Percentiles rank a stretch among this genome's conserved stretches.
Evolutionary conservation across 30 jellyfish, hydroid and myxozoan species (phyloP).

Genomic region (Cassiopea andromeda): DNA sequence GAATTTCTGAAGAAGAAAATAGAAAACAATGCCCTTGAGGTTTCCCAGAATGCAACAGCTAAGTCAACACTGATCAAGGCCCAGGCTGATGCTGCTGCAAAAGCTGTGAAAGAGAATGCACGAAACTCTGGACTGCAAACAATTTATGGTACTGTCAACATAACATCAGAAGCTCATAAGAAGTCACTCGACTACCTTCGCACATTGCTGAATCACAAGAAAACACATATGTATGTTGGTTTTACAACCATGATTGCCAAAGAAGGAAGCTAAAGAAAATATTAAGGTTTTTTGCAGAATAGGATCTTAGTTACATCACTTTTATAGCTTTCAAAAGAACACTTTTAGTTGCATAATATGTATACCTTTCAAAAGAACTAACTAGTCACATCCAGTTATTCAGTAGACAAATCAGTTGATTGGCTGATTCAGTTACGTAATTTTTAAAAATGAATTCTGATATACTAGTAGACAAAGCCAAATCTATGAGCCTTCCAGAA

Average conservation of each 20-base stretch:
- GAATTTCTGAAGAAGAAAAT: constrained; percentile 38
- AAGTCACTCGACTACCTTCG: constrained; percentile 73
- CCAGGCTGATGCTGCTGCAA: constrained; percentile 65
- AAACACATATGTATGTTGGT: constrained; percentile 62
- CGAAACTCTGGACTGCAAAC: constrained; percentile 75
- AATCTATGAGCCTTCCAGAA: no score
- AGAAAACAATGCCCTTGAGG: constrained; percentile 58
- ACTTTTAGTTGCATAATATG: no score
- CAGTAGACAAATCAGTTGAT: no score
- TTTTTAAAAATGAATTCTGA: no score
- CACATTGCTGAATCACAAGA: constrained; percentile 61
- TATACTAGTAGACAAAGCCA: no score
- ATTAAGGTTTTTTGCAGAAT: neutral
- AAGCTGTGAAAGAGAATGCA: constrained; percentile 63
- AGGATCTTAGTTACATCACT: neutral
- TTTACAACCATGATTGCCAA: constrained; percentile 66
- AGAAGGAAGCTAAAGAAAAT: constrained; percentile 36
- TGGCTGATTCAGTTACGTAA: no score
- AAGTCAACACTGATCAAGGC: constrained; percentile 48
- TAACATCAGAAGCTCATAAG: constrained; percentile 62
- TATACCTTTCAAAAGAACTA: no score
- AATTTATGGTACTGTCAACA: constrained; percentile 43
- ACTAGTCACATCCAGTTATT: no score
- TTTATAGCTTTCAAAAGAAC: no score
- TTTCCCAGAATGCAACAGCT: constrained; percentile 76